Evolutionary conservation across 2,888 invertebrate genomes (phyloP), one percentile per base, ranked within the genome.

Genomic region (Drosophila macrospina): DNA sequence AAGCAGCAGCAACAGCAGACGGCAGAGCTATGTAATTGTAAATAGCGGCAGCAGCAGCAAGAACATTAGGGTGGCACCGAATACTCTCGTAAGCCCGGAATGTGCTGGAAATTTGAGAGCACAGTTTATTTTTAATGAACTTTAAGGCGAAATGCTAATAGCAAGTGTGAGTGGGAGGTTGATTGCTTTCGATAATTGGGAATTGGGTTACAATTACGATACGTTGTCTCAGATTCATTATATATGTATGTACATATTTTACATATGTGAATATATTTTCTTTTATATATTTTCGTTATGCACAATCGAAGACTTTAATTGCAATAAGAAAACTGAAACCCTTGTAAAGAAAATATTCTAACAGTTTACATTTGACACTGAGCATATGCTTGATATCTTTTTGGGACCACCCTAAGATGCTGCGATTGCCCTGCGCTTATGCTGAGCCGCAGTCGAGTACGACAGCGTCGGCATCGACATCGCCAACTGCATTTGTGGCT

Each of bases 1-100:
- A 51, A 20, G 20, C 71, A 28, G 69, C 44, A 69, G 39, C 63
- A 69, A 16, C 45, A 63, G 36, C 47, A 42, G 34, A 28, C 56
- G 42, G 32, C 60, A 57, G 48, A 48, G 57, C 73, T 64, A 52
- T 73, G 83, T 81, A 74, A 74, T 79, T 85, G 76, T 82, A 75
- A 73, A 68, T 55, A 66, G 42, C 72, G 51, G 63, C 54, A 55
- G 39, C 26, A 4, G 28, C 44, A 52, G 30, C 37, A 15, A 73
- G 62, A 86, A 66, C 52, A 65, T 77, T 82, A 79, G 74, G 74
- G 74, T 67, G 83, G 67, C 76, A 60, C 71, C 41, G 15, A 65
- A 59, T 48, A 39, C n/a, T 8, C 5, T 20, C 28, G 15, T 61
- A 36, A 42, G 59, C 11, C 15, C 37, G 44, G 47, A 52, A 16